Conservation (phyloP, 2,113 vertebrate genomes). For the Tor tambroides region DNA sequence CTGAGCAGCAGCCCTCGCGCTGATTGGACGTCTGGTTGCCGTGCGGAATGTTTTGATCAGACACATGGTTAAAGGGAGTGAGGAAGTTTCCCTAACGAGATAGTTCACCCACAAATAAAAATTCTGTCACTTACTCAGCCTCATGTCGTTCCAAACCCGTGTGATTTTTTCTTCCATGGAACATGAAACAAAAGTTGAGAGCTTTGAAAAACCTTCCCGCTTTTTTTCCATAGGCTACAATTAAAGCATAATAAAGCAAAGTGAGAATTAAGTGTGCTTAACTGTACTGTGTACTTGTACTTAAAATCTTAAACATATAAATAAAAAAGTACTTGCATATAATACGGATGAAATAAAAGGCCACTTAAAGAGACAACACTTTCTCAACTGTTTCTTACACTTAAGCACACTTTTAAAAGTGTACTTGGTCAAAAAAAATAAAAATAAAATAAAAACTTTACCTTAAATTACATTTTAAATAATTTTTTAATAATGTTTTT, state of each 20-base stretch:
- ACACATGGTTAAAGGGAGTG: not conserved
- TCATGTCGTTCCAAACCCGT: not conserved
- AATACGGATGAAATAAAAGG: too few species aligned
- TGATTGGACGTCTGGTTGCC: slow-evolving; percentile 30
- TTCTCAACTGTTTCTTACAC: too few species aligned
- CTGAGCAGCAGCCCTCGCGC: not conserved
- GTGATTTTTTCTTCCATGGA: not conserved
- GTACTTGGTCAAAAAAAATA: too few species aligned
- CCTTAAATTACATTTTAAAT: too few species aligned
- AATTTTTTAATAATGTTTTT: too few species aligned
- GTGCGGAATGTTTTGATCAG: slow-evolving; percentile 20
- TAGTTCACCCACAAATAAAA: not conserved
- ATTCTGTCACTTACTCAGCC: not conserved
- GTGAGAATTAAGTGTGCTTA: not conserved
- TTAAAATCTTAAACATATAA: too few species aligned
- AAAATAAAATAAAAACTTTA: too few species aligned
- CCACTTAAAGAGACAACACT: too few species aligned
- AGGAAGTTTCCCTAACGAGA: not conserved
- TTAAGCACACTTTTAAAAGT: too few species aligned
- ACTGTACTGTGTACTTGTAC: too few species aligned
- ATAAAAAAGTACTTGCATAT: too few species aligned
- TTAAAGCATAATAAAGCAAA: not conserved
- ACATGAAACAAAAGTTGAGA: not conserved
- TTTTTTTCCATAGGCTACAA: not conserved
- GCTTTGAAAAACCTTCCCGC: not conserved